A percentile compares a stretch with the other conserved stretches of the same genome.
Conservation (phyloP, 37 sponge, comb jelly and placozoan species). For the Oopsacas minuta region DNA sequence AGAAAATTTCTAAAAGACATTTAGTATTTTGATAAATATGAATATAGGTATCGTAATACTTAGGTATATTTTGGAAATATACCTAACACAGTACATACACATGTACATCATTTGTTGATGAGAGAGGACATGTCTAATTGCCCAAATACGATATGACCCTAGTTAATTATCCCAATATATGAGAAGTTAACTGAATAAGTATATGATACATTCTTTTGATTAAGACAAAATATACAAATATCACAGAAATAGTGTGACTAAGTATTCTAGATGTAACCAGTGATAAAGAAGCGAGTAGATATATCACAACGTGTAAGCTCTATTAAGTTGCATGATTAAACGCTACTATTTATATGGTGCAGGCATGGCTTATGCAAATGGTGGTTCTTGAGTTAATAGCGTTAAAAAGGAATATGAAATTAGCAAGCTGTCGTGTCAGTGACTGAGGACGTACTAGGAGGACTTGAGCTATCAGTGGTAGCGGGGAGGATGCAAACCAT, state of each 20-base stretch:
- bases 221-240: constrained; percentile 19
- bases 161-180: no score
- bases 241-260: constrained; percentile 10
- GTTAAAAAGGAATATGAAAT: constrained; percentile 12
- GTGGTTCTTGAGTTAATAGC: not conserved
- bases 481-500: not conserved
- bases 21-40: no score
- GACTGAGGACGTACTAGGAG: not conserved
- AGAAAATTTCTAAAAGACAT: no score
- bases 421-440: not conserved
- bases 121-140: no score
- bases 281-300: constrained; percentile 6
- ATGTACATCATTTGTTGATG: no score
- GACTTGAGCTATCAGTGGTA: not conserved
- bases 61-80: no score
- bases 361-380: not conserved
- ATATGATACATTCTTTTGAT: constrained; percentile 13
- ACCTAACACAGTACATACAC: no score
- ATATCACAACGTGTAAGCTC: not conserved
- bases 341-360: not conserved
- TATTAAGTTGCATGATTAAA: constrained; percentile 1
- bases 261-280: not conserved
- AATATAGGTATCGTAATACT: no score
- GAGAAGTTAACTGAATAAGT: no score
- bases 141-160: no score